Evolutionary conservation across 2,113 vertebrate species (phyloP).

Genomic region (Neolamprologus longior): DNA sequence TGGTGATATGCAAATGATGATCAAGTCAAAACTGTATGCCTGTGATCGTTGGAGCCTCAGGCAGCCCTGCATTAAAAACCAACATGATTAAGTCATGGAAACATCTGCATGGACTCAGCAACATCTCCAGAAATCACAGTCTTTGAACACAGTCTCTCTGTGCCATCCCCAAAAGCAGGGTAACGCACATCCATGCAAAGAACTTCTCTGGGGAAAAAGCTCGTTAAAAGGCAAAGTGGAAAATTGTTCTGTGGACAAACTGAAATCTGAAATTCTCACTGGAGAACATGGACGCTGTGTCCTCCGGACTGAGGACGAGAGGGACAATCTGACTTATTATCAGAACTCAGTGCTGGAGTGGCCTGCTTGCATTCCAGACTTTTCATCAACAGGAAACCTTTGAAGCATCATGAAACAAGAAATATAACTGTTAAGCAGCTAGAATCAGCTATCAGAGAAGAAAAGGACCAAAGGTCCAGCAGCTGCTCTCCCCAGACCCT

Average conservation of each 20-base stretch:
- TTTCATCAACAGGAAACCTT: not conserved
- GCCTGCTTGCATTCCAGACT: not conserved
- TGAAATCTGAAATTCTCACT: not conserved
- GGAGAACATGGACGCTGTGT: rapidly evolving
- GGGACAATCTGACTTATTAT: not conserved
- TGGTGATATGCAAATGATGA: not conserved
- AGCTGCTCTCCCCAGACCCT: not conserved
- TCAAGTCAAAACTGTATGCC: not conserved
- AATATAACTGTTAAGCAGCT: not conserved
- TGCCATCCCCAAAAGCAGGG: not conserved
- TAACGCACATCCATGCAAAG: rapidly evolving
- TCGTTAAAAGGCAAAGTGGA: not conserved
- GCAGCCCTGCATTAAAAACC: not conserved
- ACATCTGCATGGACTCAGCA: not conserved
- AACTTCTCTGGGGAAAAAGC: rapidly evolving
- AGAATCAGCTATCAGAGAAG: not conserved
- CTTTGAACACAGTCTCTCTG: not conserved
- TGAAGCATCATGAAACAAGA: not conserved
- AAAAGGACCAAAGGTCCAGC: not conserved
- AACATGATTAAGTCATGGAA: not conserved
- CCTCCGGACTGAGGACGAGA: rapidly evolving
- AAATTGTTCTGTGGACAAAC: not conserved
- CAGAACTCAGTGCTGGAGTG: not conserved
- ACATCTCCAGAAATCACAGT: not conserved
- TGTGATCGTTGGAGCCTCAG: not conserved